A percentile compares a stretch with the other conserved stretches of the same genome.
These are phyloP conservation scores for Pegoplata infirma DNA, from an alignment of 2,888 invertebrate genomes.

Conservation along the genomic window DNA sequence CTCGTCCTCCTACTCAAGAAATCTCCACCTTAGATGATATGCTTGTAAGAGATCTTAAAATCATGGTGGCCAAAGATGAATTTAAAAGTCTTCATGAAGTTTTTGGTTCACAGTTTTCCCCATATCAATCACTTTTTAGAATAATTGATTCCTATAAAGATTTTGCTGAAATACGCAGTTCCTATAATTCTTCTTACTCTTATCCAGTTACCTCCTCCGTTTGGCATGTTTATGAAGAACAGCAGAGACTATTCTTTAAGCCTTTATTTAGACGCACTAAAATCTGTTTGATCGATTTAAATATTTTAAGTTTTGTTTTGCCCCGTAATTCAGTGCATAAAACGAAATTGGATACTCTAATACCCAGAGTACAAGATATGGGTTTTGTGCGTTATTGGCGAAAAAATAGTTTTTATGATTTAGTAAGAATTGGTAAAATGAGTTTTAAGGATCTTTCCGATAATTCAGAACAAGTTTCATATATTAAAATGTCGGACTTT, in stretches of 20 bases:
- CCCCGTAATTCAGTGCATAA: slow-evolving; percentile 60
- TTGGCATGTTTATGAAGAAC: slow-evolving; percentile 60
- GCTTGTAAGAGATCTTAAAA: slow-evolving; percentile 31
- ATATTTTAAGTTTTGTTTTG: slow-evolving; percentile 58
- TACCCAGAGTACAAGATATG: slow-evolving; percentile 41
- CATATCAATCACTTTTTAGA: slow-evolving; percentile 52
- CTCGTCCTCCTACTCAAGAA: slow-evolving; percentile 52
- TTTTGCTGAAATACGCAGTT: slow-evolving; percentile 56
- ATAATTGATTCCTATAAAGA: slow-evolving; percentile 52
- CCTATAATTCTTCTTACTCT: slow-evolving; percentile 54
- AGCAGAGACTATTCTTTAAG: slow-evolving; percentile 56
- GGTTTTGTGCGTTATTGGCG: slow-evolving; percentile 37
- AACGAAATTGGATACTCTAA: slow-evolving; percentile 52
- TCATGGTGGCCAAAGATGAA: slow-evolving; percentile 27
- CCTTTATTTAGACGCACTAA: slow-evolving; percentile 57
- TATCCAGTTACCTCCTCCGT: slow-evolving; percentile 63
- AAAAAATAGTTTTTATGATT: slow-evolving; percentile 50
- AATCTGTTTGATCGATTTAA: slow-evolving; percentile 55
- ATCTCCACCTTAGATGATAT: slow-evolving; percentile 59
- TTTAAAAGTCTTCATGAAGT: slow-evolving; percentile 35
- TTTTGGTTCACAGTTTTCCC: no score
- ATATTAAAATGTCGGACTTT: slow-evolving; percentile 38
- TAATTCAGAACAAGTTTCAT: background rate
- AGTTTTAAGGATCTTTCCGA: slow-evolving; percentile 40
- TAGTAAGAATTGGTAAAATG: slow-evolving; percentile 48